A percentile compares a stretch with the other conserved stretches of the same genome.
Evolutionary conservation across 2,113 vertebrate genomes (phyloP).

Genomic region (Hiodon tergisus): DNA sequence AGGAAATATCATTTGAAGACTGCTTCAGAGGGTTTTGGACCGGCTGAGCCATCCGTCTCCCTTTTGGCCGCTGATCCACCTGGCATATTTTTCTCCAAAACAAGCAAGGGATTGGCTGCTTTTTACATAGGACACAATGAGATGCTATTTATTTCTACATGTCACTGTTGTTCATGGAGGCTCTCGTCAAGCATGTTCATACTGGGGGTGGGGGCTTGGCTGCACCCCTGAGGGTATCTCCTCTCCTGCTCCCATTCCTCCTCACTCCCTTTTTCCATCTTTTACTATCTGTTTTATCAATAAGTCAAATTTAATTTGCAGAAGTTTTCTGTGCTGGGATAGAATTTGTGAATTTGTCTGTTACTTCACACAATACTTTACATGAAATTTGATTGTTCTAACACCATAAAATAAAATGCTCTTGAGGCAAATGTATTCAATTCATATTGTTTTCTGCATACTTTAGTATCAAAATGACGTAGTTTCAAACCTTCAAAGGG

Average conservation of each 20-base stretch:
- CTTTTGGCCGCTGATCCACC: not conserved
- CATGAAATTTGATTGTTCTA: not conserved
- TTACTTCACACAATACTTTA: not conserved
- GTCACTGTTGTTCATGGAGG: not conserved
- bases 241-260: conserved; percentile 2
- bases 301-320: conserved; percentile 18
- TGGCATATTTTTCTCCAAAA: not conserved
- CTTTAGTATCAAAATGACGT: not conserved
- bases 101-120: not conserved
- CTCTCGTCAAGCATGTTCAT: not conserved
- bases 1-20: conserved; percentile 14
- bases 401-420: not conserved
- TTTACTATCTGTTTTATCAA: conserved; percentile 28
- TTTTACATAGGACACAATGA: not conserved
- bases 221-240: conserved; percentile 21
- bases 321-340: conserved; percentile 21
- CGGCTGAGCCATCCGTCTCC: not conserved
- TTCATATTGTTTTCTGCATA: too few species aligned
- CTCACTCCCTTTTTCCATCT: not conserved
- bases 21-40: not conserved
- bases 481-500: not conserved
- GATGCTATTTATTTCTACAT: not conserved
- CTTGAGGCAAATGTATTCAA: not conserved
- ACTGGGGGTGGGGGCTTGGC: conserved; percentile 34
- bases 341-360: conserved; percentile 15